Conservation (phyloP, 2,113 vertebrate genomes). For the Gnathonemus longibarbis region DNA sequence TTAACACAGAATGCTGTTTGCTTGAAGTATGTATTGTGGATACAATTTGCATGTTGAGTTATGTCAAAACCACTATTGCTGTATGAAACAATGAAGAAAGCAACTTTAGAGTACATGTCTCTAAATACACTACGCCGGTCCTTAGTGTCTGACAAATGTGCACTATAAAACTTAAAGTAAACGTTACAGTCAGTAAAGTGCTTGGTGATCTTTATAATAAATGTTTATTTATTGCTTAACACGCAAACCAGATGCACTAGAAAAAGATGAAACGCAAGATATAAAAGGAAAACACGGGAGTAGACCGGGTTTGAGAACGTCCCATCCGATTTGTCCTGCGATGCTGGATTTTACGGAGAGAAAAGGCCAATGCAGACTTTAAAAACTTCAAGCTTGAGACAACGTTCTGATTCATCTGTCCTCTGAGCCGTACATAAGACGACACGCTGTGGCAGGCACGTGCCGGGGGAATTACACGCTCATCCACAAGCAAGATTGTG, state of each 20-base stretch:
- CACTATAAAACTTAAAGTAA: slow-evolving; percentile 4
- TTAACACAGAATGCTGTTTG: neutral
- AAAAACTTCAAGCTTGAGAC: neutral
- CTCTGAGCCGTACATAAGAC: neutral
- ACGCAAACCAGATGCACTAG: neutral
- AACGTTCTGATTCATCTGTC: neutral
- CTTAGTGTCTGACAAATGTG: slow-evolving; percentile 16
- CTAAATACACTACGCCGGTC: neutral
- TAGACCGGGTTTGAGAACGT: neutral
- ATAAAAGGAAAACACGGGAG: neutral
- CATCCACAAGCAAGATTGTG: slow-evolving; percentile 33
- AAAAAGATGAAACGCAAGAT: neutral
- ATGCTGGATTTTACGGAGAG: neutral
- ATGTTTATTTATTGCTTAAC: slow-evolving; percentile 20
- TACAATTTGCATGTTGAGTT: neutral
- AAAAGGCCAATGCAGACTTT: neutral
- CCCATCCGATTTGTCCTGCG: neutral
- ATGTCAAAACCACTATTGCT: neutral
- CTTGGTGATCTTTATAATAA: slow-evolving; percentile 21
- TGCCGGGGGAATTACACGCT: slow-evolving; percentile 1
- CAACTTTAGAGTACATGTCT: neutral
- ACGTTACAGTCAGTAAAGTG: slow-evolving; percentile 25
- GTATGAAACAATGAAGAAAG: neutral
- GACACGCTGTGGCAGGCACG: slow-evolving; percentile 30
- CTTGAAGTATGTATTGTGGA: neutral